phyloP scores from a whole-genome alignment of 1,140 invertebrate species.

The Formica selysi region DNA sequence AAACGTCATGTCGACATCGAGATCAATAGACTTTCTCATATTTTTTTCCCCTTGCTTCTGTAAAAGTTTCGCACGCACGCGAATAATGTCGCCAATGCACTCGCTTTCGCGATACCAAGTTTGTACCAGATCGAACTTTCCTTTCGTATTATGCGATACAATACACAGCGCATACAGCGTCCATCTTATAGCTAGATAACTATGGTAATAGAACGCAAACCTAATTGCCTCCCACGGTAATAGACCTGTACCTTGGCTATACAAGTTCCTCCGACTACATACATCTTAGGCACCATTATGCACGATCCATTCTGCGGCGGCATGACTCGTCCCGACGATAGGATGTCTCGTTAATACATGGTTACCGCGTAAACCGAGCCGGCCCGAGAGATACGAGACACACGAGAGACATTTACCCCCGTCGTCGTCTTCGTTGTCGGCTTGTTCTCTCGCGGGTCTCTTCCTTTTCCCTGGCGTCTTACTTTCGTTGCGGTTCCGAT shows the following conservation, averaged over 20 bases:
- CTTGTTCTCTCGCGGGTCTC: constrained; percentile 13
- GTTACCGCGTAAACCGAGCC: constrained; percentile 35
- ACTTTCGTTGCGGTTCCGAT: constrained; percentile 32
- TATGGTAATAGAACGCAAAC: constrained; percentile 23
- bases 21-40: constrained; percentile 30
- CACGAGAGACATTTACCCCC: not conserved
- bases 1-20: not conserved
- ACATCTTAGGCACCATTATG: constrained; percentile 35
- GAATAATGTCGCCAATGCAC: not conserved
- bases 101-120: constrained; percentile 31
- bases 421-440: not conserved
- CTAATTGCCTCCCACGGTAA: constrained; percentile 45
- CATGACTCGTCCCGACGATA: constrained; percentile 22
- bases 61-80: not conserved
- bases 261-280: constrained; percentile 21
- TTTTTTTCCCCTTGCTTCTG: not conserved
- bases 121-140: constrained; percentile 11
- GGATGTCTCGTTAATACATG: constrained; percentile 46
- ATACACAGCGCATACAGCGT: not conserved
- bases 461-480: not conserved
- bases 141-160: not conserved
- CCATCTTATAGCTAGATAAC: constrained; percentile 18
- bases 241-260: not conserved
- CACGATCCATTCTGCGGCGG: constrained; percentile 21
- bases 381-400: constrained; percentile 9